Conservation (phyloP, 2,797 vertebrate genomes). For the Melanotaenia parkinsoni region DNA sequence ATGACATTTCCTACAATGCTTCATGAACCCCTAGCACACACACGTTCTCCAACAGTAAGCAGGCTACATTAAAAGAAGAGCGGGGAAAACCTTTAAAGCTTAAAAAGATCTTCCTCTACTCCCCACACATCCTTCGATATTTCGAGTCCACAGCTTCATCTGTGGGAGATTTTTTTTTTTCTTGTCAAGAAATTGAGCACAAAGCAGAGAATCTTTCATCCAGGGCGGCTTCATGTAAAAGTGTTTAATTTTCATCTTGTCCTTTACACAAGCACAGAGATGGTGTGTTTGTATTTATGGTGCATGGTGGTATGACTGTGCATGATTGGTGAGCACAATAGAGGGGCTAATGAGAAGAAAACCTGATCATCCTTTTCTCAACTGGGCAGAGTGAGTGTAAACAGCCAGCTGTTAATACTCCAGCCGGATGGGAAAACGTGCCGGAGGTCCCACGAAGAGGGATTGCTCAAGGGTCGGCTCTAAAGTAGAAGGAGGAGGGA, state of each 20-base stretch:
- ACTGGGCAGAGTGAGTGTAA: conserved; percentile 75
- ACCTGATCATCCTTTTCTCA: conserved; percentile 55
- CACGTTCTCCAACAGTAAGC: not conserved
- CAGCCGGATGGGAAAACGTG: conserved; percentile 84
- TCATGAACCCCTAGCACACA: conserved; percentile 9
- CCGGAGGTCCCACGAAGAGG: conserved; percentile 61
- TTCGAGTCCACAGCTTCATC: conserved; percentile 22
- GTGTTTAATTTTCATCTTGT: not conserved
- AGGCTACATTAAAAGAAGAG: conserved; percentile 25
- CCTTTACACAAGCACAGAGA: conserved; percentile 11
- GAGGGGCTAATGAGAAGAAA: conserved; percentile 54
- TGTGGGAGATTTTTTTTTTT: conserved; percentile 19
- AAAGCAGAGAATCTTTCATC: not conserved
- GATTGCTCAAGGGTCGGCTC: conserved; percentile 70
- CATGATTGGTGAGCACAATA: conserved; percentile 9
- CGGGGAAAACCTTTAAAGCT: conserved; percentile 44
- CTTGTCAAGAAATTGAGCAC: not conserved
- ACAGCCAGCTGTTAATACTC: conserved; percentile 79
- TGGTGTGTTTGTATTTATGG: conserved; percentile 20
- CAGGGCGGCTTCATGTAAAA: not conserved
- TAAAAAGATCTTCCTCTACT: conserved; percentile 16
- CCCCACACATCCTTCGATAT: not conserved
- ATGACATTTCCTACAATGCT: conserved; percentile 16
- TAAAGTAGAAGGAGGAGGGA: conserved; percentile 53
- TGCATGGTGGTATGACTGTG: conserved; percentile 16